phyloP scores from a whole-genome alignment of 2,888 invertebrate genomes.

The Pandemis corylana region DNA sequence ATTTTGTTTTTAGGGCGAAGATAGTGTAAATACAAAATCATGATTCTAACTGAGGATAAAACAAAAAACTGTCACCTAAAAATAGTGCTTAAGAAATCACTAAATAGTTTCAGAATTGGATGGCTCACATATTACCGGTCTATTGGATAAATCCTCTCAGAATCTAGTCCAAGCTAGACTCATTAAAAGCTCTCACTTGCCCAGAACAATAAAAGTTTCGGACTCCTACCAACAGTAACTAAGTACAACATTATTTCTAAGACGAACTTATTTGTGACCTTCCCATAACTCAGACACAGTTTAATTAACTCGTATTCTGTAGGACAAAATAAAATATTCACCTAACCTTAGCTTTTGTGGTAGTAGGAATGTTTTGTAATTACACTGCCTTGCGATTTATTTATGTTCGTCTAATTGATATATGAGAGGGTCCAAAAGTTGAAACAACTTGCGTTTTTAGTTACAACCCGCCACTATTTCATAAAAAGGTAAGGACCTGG shows the following conservation, averaged over 20 bases:
- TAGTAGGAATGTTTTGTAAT: constrained; percentile 6
- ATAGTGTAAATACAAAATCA: no score
- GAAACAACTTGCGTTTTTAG: neutral
- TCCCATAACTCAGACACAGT: neutral
- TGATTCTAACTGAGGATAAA: no score
- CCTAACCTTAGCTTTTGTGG: neutral
- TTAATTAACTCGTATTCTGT: neutral
- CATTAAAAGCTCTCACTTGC: neutral
- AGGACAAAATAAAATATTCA: constrained; percentile 16
- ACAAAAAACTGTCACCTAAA: no score
- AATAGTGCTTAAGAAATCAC: no score
- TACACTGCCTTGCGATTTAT: neutral
- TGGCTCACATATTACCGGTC: no score
- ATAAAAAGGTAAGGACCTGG: no score
- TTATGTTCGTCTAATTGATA: neutral
- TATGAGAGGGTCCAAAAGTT: neutral
- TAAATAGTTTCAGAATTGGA: no score
- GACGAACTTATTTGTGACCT: neutral
- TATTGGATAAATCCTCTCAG: no score
- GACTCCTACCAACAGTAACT: neutral
- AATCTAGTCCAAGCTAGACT: neutral
- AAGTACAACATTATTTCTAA: constrained; percentile 11
- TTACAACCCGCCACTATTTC: neutral
- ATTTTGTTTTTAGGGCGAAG: no score
- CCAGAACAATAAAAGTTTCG: neutral